These are phyloP conservation scores for Huso huso DNA, from an alignment of 2,797 vertebrate genomes.

Conservation along the genomic window DNA sequence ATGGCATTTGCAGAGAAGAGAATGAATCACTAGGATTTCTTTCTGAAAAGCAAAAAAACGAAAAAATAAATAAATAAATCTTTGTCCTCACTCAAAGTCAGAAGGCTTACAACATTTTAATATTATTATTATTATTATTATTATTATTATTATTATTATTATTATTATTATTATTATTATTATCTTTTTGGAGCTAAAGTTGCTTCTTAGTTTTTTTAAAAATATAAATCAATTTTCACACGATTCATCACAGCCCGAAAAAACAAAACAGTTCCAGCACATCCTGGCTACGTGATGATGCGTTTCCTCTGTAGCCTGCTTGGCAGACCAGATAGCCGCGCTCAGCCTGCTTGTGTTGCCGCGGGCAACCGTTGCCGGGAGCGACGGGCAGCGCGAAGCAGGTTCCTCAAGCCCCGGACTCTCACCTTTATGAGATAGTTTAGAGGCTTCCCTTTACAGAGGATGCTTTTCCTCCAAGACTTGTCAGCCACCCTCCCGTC, in stretches of 20 bases:
- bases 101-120: too few relatives aligned
- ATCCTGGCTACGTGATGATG: too few relatives aligned
- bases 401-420: neutral
- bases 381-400: too few relatives aligned
- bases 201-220: neutral
- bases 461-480: slow-evolving; percentile 47
- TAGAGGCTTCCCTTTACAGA: slow-evolving; percentile 37
- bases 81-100: neutral
- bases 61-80: slow-evolving; percentile 21
- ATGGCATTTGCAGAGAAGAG: slow-evolving; percentile 30
- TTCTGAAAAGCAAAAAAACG: slow-evolving; percentile 29
- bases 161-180: too few relatives aligned
- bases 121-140: too few relatives aligned
- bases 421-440: slow-evolving; percentile 38
- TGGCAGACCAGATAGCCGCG: too few relatives aligned
- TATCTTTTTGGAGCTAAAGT: too few relatives aligned
- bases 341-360: neutral
- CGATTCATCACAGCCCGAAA: too few relatives aligned
- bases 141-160: too few relatives aligned
- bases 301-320: too few relatives aligned
- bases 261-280: too few relatives aligned
- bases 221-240: neutral
- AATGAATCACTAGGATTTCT: slow-evolving; percentile 22
- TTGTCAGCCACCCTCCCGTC: neutral
- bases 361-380: neutral